These are phyloP conservation scores for Trachythela sp. DNA, from an alignment of 64 coral and sea anemone species.

Conservation along the genomic window DNA sequence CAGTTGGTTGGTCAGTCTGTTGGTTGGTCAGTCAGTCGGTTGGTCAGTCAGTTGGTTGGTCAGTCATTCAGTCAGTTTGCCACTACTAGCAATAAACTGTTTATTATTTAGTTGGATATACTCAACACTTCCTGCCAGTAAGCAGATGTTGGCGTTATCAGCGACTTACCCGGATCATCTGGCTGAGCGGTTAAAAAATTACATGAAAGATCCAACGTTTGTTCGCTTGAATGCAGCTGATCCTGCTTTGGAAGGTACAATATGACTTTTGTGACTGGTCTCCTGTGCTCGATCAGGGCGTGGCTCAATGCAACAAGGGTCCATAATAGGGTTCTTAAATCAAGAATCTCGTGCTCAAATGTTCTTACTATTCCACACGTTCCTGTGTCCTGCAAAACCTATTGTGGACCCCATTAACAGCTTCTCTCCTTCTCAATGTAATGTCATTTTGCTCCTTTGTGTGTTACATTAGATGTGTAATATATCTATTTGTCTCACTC, in stretches of 20 bases:
- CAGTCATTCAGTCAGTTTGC: too few species aligned
- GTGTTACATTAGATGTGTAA: too few species aligned
- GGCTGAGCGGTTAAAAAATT: slow-evolving; percentile 68
- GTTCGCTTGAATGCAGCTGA: slow-evolving; percentile 88
- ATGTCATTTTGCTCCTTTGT: too few species aligned
- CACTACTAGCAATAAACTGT: not conserved
- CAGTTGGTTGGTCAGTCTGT: too few species aligned
- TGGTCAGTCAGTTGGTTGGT: not conserved
- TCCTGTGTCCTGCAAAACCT: not conserved
- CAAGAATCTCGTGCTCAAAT: too few species aligned
- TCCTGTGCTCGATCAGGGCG: too few species aligned
- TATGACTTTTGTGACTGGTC: too few species aligned
- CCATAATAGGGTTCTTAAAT: too few species aligned
- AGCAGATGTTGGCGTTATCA: slow-evolving; percentile 96
- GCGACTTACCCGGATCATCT: slow-evolving; percentile 96
- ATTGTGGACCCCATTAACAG: too few species aligned
- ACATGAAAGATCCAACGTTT: slow-evolving; percentile 99
- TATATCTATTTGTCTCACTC: not conserved
- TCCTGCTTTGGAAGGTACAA: slow-evolving; percentile 68
- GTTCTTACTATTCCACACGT: too few species aligned
- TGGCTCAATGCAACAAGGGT: too few species aligned
- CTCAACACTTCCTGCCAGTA: slow-evolving; percentile 77
- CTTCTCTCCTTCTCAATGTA: too few species aligned
- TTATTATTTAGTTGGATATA: slow-evolving; percentile 77
- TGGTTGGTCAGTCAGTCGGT: not conserved